Conservation (phyloP, 1,140 invertebrate genomes). For the Drosophila grimshawi region DNA sequence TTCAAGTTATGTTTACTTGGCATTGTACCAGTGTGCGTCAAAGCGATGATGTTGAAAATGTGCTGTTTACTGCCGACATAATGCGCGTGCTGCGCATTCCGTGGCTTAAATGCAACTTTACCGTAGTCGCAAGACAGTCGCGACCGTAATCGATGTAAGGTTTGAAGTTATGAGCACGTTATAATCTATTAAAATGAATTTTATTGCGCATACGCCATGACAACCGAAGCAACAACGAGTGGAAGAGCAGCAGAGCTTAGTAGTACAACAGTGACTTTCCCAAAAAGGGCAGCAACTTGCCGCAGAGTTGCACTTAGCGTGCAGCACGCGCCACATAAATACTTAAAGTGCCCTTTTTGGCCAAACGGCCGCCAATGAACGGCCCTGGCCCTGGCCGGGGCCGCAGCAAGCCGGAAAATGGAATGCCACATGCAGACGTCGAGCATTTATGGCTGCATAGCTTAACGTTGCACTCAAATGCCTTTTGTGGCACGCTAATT, state of each 20-base stretch:
- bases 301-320: constrained; percentile 67
- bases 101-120: constrained; percentile 55
- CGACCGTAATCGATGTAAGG: constrained; percentile 58
- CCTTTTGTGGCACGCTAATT: constrained; percentile 66
- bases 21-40: constrained; percentile 35
- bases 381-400: constrained; percentile 17
- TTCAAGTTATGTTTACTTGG: too few relatives aligned
- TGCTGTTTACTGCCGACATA: constrained; percentile 70
- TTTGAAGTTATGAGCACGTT: constrained; percentile 62
- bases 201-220: constrained; percentile 73
- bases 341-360: constrained; percentile 61
- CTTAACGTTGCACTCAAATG: constrained; percentile 59
- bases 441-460: constrained; percentile 50
- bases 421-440: constrained; percentile 8
- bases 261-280: constrained; percentile 20
- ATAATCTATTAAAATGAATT: constrained; percentile 80
- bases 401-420: neutral
- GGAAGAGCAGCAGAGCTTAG: constrained; percentile 10
- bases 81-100: constrained; percentile 54
- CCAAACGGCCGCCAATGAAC: constrained; percentile 1
- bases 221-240: constrained; percentile 13
- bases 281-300: constrained; percentile 22
- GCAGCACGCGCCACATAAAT: constrained; percentile 61
- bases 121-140: constrained; percentile 42
- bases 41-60: constrained; percentile 46